Percentiles rank a stretch among this genome's conserved stretches.
These are phyloP conservation scores for Lates japonicus DNA, from an alignment of 2,797 vertebrate species.

Conservation along the genomic window DNA sequence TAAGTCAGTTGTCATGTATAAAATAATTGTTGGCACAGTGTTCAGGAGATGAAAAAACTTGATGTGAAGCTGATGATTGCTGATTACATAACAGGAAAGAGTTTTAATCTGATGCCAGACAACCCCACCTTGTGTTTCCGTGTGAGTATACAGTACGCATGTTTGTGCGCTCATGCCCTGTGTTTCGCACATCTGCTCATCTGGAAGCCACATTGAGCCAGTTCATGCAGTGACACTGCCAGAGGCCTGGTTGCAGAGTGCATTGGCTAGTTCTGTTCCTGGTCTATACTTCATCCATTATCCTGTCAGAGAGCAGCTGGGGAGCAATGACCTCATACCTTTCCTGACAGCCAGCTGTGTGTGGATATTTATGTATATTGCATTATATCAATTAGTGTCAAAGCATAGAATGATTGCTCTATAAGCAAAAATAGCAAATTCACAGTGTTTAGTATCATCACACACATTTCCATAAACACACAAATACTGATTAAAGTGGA, in stretches of 20 bases:
- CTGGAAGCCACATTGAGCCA: slow-evolving; percentile 64
- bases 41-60: slow-evolving; percentile 1
- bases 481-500: slow-evolving; percentile 26
- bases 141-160: slow-evolving; percentile 1
- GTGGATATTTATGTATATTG: slow-evolving; percentile 48
- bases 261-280: slow-evolving; percentile 45
- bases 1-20: not conserved
- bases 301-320: slow-evolving; percentile 59
- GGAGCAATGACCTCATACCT: slow-evolving; percentile 69
- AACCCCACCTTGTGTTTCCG: slow-evolving; percentile 34
- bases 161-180: not conserved
- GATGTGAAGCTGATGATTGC: slow-evolving; percentile 23
- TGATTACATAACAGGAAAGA: slow-evolving; percentile 38
- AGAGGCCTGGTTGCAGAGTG: slow-evolving; percentile 35
- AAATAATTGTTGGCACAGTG: not conserved
- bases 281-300: slow-evolving; percentile 65
- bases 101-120: slow-evolving; percentile 37
- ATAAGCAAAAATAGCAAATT: slow-evolving; percentile 11
- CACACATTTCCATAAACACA: slow-evolving; percentile 5
- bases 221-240: slow-evolving; percentile 36
- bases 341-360: slow-evolving; percentile 47
- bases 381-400: slow-evolving; percentile 38
- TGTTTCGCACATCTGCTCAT: slow-evolving; percentile 62
- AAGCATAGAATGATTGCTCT: slow-evolving; percentile 10
- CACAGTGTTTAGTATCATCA: not conserved